Percentiles rank a stretch among this genome's conserved stretches.
These are phyloP conservation scores for Merops nubicus DNA, from an alignment of 2,113 vertebrate genomes.

Conservation along the genomic window DNA sequence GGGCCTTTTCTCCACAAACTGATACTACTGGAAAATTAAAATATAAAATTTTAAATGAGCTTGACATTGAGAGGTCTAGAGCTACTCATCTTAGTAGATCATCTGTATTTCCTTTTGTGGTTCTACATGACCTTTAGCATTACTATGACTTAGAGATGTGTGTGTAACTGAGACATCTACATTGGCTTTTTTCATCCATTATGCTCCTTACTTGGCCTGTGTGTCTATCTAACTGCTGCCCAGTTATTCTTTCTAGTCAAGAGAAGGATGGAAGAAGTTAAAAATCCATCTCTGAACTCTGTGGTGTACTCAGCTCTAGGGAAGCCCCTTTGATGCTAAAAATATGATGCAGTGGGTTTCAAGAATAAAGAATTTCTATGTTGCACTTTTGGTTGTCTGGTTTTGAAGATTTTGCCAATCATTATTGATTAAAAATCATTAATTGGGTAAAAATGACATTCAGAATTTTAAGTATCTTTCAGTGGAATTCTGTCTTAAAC, in stretches of 20 bases:
- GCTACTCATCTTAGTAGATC: neutral
- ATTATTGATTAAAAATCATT: neutral
- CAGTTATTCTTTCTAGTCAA: neutral
- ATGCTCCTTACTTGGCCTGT: neutral
- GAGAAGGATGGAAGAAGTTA: neutral
- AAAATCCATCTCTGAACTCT: neutral
- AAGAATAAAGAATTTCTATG: neutral
- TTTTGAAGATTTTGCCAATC: neutral
- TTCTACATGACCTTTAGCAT: neutral
- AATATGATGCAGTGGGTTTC: neutral
- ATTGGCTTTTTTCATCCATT: neutral
- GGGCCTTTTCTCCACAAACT: neutral
- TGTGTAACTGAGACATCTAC: neutral
- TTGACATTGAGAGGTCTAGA: neutral
- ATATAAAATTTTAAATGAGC: neutral
- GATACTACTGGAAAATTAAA: neutral
- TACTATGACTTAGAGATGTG: neutral
- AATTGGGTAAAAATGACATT: neutral
- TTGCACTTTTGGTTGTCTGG: rapidly evolving
- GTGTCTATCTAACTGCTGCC: neutral
- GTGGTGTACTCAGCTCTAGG: neutral
- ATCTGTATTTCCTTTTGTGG: neutral
- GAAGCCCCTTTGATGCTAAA: neutral
- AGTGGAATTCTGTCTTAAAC: neutral
- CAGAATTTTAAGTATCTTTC: neutral